Evolutionary conservation across 1,140 invertebrate species (phyloP).

Genomic region (Drosophila pallidifrons): DNA sequence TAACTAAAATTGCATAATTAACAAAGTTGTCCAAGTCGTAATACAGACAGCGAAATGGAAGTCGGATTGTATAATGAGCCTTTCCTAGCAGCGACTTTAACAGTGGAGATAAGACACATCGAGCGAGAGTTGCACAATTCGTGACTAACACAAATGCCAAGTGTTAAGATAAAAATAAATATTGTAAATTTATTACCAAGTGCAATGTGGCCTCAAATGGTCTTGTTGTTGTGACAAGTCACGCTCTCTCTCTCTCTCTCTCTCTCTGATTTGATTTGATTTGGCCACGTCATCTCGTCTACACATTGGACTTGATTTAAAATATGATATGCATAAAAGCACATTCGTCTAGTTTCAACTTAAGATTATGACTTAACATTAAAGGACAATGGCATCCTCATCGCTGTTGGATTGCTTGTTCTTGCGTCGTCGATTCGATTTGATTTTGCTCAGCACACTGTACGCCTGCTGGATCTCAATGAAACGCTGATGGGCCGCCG

Average conservation of each 20-base stretch:
- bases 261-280: slow-evolving; percentile 2
- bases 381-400: slow-evolving; percentile 72
- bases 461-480: slow-evolving; percentile 97
- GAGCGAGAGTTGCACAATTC: neutral
- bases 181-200: slow-evolving; percentile 9
- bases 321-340: slow-evolving; percentile 1
- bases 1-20: neutral
- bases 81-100: neutral
- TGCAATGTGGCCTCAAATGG: neutral
- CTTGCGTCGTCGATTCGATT: slow-evolving; percentile 89
- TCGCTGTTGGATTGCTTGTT: slow-evolving; percentile 88
- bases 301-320: slow-evolving; percentile 1
- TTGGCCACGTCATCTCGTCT: slow-evolving; percentile 1
- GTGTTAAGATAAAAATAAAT: neutral
- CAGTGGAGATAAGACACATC: neutral
- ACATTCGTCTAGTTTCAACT: neutral
- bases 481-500: slow-evolving; percentile 93
- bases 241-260: slow-evolving; percentile 19
- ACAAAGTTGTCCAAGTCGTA: neutral
- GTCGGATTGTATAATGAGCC: neutral
- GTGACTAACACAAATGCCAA: neutral
- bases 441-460: slow-evolving; percentile 94
- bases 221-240: slow-evolving; percentile 13
- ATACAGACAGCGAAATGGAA: neutral
- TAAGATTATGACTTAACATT: slow-evolving; percentile 10